Evolutionary conservation across 1,140 invertebrate genomes (phyloP).

Genomic region (Panagrolaimus sp.): DNA sequence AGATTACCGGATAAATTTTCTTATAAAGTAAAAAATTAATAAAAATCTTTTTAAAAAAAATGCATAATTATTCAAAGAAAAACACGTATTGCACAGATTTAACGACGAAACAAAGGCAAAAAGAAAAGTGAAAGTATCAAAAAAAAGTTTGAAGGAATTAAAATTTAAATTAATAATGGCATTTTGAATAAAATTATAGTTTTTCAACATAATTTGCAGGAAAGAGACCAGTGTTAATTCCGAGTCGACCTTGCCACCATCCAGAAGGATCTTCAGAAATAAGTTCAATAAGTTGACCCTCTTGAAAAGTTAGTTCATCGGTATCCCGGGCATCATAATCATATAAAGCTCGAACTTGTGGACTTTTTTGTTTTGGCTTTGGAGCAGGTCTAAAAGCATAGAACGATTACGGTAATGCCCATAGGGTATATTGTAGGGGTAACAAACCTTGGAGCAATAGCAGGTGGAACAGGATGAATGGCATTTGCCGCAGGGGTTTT

Average conservation of each 20-base stretch:
- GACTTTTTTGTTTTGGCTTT: constrained; percentile 63
- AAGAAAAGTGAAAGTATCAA: no score
- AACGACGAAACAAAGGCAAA: no score
- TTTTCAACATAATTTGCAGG: constrained; percentile 70
- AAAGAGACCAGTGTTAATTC: constrained; percentile 67
- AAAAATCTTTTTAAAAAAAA: no score
- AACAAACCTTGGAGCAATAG: constrained; percentile 22
- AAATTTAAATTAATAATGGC: no score
- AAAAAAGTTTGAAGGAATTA: no score
- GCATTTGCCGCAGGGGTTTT: background rate
- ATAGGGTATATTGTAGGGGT: constrained; percentile 50
- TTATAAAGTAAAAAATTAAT: no score
- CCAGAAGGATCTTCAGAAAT: constrained; percentile 70
- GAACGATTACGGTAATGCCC: no score
- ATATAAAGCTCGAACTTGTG: constrained; percentile 67
- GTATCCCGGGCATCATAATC: constrained; percentile 69
- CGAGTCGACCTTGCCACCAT: constrained; percentile 69
- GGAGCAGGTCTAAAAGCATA: constrained; percentile 49
- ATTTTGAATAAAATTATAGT: constrained; percentile 23
- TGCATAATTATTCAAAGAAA: no score
- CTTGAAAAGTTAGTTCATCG: constrained; percentile 68
- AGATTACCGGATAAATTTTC: no score
- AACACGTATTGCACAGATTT: no score
- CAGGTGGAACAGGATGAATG: constrained; percentile 25
- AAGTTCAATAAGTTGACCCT: constrained; percentile 68